These are phyloP conservation scores for Urocolius indicus DNA, from an alignment of 2,113 vertebrate genomes.

Conservation along the genomic window DNA sequence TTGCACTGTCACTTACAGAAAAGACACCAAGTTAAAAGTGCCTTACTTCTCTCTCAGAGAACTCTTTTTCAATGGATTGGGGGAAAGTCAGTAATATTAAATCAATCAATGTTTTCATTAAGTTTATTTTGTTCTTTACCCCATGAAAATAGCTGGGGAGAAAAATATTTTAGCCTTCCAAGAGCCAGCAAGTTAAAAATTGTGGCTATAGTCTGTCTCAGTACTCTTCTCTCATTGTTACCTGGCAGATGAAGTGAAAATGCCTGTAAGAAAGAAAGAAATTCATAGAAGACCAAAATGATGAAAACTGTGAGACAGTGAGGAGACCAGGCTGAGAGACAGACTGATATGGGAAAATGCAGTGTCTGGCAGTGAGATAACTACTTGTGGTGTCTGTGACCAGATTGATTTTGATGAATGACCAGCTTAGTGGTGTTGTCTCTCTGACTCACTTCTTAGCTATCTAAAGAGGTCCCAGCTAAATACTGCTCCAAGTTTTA, in stretches of 20 bases:
- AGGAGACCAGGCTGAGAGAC: slow-evolving; percentile 29
- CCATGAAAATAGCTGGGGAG: neutral
- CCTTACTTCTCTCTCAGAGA: neutral
- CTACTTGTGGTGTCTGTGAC: slow-evolving; percentile 46
- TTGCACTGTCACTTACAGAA: neutral
- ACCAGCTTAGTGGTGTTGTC: slow-evolving; percentile 62
- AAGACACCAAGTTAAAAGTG: neutral
- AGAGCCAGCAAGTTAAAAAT: neutral
- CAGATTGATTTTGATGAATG: slow-evolving; percentile 73
- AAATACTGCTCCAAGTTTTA: neutral
- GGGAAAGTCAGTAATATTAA: neutral
- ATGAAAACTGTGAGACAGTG: neutral
- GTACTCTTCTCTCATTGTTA: neutral
- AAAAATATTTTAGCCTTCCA: neutral
- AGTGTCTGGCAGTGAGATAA: slow-evolving; percentile 69
- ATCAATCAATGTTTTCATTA: neutral
- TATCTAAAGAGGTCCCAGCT: slow-evolving; percentile 25
- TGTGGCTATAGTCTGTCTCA: neutral
- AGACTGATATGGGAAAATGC: slow-evolving; percentile 65
- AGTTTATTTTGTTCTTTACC: neutral
- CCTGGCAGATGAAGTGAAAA: neutral
- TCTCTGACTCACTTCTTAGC: slow-evolving; percentile 60
- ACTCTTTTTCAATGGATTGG: neutral
- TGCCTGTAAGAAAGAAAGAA: slow-evolving; percentile 20
- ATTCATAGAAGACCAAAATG: neutral